A percentile compares a stretch with the other conserved stretches of the same genome.
phyloP scores from a whole-genome alignment of 2,888 invertebrate genomes.

The Eupithecia insigniata region DNA sequence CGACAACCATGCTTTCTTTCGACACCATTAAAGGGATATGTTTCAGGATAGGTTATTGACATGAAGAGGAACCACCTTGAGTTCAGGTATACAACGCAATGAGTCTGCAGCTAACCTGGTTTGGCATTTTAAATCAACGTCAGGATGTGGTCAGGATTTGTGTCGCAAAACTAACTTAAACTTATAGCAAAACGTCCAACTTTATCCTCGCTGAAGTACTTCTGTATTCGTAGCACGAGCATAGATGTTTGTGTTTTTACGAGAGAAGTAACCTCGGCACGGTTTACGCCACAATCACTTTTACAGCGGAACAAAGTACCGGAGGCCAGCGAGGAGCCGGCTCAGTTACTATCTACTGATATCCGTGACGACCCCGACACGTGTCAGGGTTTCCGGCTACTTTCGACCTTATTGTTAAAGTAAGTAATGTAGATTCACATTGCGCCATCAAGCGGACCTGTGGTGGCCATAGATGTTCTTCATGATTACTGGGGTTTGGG shows the following conservation, averaged over 20 bases:
- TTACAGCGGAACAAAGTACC: conserved; percentile 35
- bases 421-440: background rate
- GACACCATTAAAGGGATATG: background rate
- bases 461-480: background rate
- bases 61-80: background rate
- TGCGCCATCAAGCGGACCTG: background rate
- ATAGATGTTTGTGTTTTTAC: conserved; percentile 11
- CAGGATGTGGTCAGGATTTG: background rate
- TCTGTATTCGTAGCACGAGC: background rate
- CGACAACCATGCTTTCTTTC: background rate
- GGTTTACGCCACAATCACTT: conserved; percentile 41
- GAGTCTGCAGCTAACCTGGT: background rate
- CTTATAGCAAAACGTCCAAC: background rate
- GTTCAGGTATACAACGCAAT: background rate
- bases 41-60: no score
- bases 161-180: background rate
- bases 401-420: background rate
- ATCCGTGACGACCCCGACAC: background rate
- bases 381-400: background rate
- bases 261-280: conserved; percentile 36
- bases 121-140: background rate
- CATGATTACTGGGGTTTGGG: background rate
- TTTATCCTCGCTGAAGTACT: background rate
- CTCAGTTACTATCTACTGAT: background rate
- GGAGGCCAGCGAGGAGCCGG: background rate